Base-by-base conservation (phyloP, 2,797 vertebrate genomes). In the Brotogeris chrysoptera region DNA sequence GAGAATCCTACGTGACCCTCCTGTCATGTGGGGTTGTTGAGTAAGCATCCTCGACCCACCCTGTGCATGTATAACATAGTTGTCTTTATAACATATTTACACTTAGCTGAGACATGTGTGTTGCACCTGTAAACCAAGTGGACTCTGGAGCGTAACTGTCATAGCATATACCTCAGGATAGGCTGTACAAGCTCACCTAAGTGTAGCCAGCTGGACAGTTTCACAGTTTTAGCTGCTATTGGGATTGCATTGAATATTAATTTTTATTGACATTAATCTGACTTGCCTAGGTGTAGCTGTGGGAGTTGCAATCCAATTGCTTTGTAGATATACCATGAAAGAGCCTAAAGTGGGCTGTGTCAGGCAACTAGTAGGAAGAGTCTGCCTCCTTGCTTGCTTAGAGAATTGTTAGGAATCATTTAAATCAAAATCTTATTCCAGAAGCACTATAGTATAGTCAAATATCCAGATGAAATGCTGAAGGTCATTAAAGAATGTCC, bases 91-190 rank as follows among this genome's bases (percentile, higher is more conserved):
- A 52, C 24, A 3, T 61, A 38, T 83, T 89, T 85, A 50, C 47
- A 24, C n/a, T 44, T 34, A 59, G 53, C 49, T 69, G 71, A 55
- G 72, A 59, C 3, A 2, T 11, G 3, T 52, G 78, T 57, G 3
- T 20, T 41, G 60, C 25, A 27, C 38, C 52, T 44, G 10, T n/a
- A 43, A 60, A 50, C 2, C 28, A 41, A 7, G 47, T 15, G 39
- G n/a, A 23, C 24, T 72, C 24, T 10, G 52, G 38, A 55, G 46
- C 3, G 0, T 4, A 20, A 30, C 16, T 69, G 25, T 41, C 41
- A 6, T 14, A 47, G 60, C 25, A 7, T 5, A 5, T 20, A 25
- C 11, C 24, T 9, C 36, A 23, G 0, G 6, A 5, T 0, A 8
- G 76, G 6, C 52, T 65, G 19, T 24, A 25, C 52, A 38, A 39